Percentiles rank a stretch among this genome's conserved stretches.
Conservation (phyloP, 2,888 invertebrate species). For the Actias luna region DNA sequence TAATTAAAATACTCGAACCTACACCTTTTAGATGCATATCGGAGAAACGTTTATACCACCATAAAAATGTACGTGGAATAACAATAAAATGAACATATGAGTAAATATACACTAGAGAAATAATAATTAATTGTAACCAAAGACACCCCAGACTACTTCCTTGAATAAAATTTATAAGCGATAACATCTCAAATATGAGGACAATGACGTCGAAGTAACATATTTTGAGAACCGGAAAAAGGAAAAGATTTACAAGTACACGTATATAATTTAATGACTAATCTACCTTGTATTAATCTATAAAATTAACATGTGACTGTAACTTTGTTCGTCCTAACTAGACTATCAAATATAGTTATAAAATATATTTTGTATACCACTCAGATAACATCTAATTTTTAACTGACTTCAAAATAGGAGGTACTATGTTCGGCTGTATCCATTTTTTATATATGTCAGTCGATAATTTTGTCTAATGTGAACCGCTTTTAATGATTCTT, state of each 20-base stretch:
- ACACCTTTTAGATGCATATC: not conserved
- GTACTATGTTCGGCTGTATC: too few relatives aligned
- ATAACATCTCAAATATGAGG: constrained; percentile 10
- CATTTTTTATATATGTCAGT: too few relatives aligned
- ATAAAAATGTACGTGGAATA: not conserved
- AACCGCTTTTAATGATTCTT: too few relatives aligned
- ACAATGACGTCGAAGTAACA: constrained; percentile 2
- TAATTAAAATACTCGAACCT: not conserved
- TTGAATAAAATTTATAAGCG: not conserved
- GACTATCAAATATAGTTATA: too few relatives aligned
- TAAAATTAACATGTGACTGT: too few relatives aligned
- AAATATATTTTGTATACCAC: too few relatives aligned
- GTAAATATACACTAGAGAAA: not conserved
- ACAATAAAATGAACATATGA: not conserved
- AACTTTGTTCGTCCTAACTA: too few relatives aligned
- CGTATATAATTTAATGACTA: constrained; percentile 16
- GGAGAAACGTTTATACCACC: not conserved
- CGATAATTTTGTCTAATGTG: too few relatives aligned
- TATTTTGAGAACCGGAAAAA: constrained; percentile 26
- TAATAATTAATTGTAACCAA: not conserved
- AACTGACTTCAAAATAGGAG: too few relatives aligned
- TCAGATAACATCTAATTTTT: too few relatives aligned
- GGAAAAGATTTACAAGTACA: constrained; percentile 20
- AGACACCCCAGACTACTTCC: not conserved
- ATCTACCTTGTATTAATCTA: constrained; percentile 25